These are phyloP conservation scores for Orestias chungarensis DNA, from an alignment of 2,797 vertebrate genomes.

Conservation along the genomic window DNA sequence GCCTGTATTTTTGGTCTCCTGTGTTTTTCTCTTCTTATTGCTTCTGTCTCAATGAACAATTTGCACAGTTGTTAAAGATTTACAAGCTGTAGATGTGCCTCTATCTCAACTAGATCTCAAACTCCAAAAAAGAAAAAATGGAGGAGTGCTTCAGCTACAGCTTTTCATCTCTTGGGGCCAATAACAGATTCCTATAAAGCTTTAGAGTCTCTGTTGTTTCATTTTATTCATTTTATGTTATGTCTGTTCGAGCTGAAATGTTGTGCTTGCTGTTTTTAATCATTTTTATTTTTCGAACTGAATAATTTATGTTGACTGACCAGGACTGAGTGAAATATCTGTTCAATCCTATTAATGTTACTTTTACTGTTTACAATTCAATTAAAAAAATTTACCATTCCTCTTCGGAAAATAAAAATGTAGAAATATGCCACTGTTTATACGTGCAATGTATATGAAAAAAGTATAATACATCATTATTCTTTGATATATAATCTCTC, in stretches of 20 bases:
- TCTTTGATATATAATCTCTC: conserved; percentile 7
- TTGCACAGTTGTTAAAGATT: conserved; percentile 57
- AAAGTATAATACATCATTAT: neutral
- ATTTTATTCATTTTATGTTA: conserved; percentile 32
- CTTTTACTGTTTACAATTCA: conserved; percentile 4
- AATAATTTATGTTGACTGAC: conserved; percentile 10
- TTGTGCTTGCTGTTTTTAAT: conserved; percentile 21
- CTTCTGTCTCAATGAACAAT: conserved; percentile 30
- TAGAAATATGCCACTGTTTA: conserved; percentile 22
- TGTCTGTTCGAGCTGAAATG: conserved; percentile 54
- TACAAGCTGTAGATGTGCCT: conserved; percentile 25
- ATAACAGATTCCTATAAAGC: conserved; percentile 31
- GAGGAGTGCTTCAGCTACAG: conserved; percentile 39
- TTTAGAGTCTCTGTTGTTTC: conserved; percentile 27
- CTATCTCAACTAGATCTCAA: too few relatives aligned
- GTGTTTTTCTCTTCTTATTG: conserved; percentile 14
- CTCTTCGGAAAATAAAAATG: neutral
- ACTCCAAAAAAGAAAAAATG: too few relatives aligned
- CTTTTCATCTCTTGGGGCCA: conserved; percentile 51
- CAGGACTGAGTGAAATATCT: conserved; percentile 16
- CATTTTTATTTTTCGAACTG: conserved; percentile 23
- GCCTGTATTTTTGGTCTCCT: neutral
- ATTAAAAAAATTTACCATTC: conserved; percentile 21
- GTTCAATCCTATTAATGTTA: conserved; percentile 10
- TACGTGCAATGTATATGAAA: conserved; percentile 21